Percentiles rank a stretch among this genome's conserved stretches.
Evolutionary conservation across 2,113 vertebrate genomes (phyloP).

Genomic region (Sylvia atricapilla): DNA sequence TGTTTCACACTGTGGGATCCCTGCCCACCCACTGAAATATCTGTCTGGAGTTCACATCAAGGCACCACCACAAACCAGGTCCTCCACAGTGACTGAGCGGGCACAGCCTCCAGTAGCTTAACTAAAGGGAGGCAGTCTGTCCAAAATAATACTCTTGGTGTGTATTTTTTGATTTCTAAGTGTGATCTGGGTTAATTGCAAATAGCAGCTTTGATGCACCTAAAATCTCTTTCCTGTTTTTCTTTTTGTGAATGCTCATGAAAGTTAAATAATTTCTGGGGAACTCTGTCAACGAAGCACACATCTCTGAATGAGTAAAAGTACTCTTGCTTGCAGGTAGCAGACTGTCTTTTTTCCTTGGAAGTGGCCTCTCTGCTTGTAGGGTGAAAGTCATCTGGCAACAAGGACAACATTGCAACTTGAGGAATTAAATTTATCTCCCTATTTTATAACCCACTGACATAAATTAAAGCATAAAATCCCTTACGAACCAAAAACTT

Average conservation of each 20-base stretch:
- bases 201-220: neutral
- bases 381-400: neutral
- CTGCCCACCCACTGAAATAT: neutral
- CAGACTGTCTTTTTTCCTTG: neutral
- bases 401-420: neutral
- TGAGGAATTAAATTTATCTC: neutral
- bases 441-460: neutral
- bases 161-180: neutral
- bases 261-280: neutral
- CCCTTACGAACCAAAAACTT: neutral
- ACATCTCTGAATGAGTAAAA: neutral
- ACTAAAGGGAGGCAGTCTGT: neutral
- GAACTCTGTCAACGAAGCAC: neutral
- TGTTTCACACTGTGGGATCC: neutral
- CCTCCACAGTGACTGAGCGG: neutral
- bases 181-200: neutral
- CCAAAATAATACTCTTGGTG: neutral
- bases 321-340: neutral
- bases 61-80: neutral
- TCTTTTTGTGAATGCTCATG: neutral
- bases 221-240: neutral
- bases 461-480: neutral
- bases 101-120: neutral
- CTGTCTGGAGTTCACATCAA: neutral
- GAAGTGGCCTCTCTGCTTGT: neutral